These are phyloP conservation scores for Drosophila ironensis DNA, from an alignment of 1,140 invertebrate genomes.

Conservation along the genomic window DNA sequence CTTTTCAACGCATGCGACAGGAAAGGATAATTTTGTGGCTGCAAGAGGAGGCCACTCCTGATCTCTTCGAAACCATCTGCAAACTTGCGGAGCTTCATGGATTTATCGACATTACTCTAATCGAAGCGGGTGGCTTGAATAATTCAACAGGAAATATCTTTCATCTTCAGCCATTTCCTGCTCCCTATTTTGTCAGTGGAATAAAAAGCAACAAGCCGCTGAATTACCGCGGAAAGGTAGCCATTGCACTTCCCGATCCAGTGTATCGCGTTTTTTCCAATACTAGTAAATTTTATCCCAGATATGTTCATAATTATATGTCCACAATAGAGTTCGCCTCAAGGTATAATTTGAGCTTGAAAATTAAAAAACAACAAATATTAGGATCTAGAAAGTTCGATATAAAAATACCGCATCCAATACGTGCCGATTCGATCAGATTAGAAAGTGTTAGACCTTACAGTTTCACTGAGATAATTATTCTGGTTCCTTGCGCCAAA, in stretches of 20 bases:
- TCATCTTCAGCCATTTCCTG: neutral
- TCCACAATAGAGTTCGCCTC: neutral
- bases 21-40: constrained; percentile 1
- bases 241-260: neutral
- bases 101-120: neutral
- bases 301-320: neutral
- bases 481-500: neutral
- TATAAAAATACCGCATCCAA: too few species aligned
- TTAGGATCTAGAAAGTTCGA: too few species aligned
- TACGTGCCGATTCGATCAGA: too few species aligned
- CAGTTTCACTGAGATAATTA: neutral
- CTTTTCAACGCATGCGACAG: constrained; percentile 3
- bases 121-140: neutral
- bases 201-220: neutral
- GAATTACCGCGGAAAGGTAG: neutral
- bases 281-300: neutral
- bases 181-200: neutral
- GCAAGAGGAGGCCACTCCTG: neutral
- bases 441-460: neutral
- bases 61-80: neutral
- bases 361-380: too few species aligned
- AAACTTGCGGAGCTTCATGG: neutral
- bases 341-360: neutral
- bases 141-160: neutral
- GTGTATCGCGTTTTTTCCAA: too few species aligned